These are phyloP conservation scores for Aegypius monachus DNA, from an alignment of 2,113 vertebrate genomes.

Conservation along the genomic window DNA sequence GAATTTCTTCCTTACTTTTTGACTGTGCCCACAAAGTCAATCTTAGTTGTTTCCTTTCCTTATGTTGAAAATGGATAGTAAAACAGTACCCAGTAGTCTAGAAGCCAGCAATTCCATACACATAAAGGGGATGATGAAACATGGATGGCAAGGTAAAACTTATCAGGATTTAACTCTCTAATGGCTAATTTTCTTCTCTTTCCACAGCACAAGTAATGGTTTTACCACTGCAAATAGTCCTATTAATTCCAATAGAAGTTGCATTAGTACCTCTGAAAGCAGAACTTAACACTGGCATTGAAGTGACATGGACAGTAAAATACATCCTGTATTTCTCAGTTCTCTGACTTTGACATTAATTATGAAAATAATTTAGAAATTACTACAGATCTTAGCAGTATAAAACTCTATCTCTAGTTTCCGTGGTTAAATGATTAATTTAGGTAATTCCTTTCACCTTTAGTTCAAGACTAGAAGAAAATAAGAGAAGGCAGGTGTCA, in stretches of 20 bases:
- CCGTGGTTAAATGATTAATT: neutral
- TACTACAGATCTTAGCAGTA: neutral
- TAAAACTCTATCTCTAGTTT: neutral
- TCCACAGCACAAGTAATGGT: neutral
- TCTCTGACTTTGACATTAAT: neutral
- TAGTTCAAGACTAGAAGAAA: neutral
- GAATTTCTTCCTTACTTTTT: neutral
- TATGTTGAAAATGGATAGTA: neutral
- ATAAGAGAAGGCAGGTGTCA: neutral
- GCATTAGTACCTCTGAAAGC: neutral
- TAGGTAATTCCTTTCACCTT: neutral
- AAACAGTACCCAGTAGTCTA: neutral
- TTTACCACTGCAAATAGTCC: neutral
- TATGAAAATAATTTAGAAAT: neutral
- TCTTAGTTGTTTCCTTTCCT: neutral
- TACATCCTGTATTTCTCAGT: neutral
- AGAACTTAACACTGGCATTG: neutral
- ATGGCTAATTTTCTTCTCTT: neutral
- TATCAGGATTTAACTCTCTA: neutral
- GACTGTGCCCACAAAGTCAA: neutral
- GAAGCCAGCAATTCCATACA: neutral
- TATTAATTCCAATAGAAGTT: neutral
- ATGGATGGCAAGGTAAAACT: neutral
- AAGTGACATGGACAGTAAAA: neutral
- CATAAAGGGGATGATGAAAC: neutral